A percentile compares a stretch with the other conserved stretches of the same genome.
Evolutionary conservation across 1,140 invertebrate genomes (phyloP).

Genomic region (Brachionus rotundiformis): DNA sequence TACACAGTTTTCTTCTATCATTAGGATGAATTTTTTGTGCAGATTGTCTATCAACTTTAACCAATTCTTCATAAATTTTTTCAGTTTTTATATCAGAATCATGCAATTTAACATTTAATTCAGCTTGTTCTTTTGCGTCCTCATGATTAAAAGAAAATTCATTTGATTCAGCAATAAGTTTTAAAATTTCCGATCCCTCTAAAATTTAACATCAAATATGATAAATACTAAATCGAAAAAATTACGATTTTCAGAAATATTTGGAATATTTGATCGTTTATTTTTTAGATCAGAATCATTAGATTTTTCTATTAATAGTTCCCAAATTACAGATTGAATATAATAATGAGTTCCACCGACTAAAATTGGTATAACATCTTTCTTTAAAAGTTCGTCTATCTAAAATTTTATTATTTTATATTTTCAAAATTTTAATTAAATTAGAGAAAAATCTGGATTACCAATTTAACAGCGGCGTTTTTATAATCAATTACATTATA

Average conservation of each 20-base stretch:
- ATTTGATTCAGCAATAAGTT: slow-evolving; percentile 15
- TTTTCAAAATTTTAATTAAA: too few species aligned
- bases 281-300: neutral
- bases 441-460: too few species aligned
- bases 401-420: slow-evolving; percentile 57
- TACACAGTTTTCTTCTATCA: slow-evolving; percentile 43
- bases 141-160: neutral
- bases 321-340: slow-evolving; percentile 77
- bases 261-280: neutral
- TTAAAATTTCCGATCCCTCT: neutral
- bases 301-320: slow-evolving; percentile 42
- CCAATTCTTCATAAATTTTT: slow-evolving; percentile 29
- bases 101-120: slow-evolving; percentile 40
- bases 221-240: neutral
- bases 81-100: slow-evolving; percentile 37
- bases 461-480: slow-evolving; percentile 77
- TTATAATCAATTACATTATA: slow-evolving; percentile 85
- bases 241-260: neutral
- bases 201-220: neutral
- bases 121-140: neutral
- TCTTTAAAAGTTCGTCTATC: slow-evolving; percentile 74
- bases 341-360: slow-evolving; percentile 99
- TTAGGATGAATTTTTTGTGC: slow-evolving; percentile 49
- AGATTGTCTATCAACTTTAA: slow-evolving; percentile 34
- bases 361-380: slow-evolving; percentile 81